phyloP scores from a whole-genome alignment of 2,797 vertebrate genomes.

The Semaprochilodus insignis region DNA sequence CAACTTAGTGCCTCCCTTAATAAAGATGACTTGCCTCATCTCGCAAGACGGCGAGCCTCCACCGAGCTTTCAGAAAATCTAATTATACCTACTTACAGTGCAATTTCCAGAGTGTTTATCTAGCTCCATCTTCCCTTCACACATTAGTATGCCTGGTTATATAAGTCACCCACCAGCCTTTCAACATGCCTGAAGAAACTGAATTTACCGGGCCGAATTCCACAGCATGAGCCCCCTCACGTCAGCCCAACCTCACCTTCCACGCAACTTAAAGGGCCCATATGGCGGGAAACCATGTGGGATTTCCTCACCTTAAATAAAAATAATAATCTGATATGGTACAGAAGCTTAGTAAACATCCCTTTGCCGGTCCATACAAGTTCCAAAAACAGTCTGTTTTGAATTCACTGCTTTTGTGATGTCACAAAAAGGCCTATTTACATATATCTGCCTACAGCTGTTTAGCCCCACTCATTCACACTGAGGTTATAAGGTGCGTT shows the following conservation, averaged over 20 bases:
- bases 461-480: neutral
- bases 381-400: neutral
- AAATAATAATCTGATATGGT: neutral
- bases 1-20: constrained; percentile 55
- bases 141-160: constrained; percentile 40
- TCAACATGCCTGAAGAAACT: constrained; percentile 26
- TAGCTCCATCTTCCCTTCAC: constrained; percentile 52
- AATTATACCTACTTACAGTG: constrained; percentile 60
- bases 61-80: constrained; percentile 54
- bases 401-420: neutral
- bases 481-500: neutral
- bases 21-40: constrained; percentile 61
- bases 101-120: constrained; percentile 62
- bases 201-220: constrained; percentile 22
- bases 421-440: neutral
- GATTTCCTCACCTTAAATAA: neutral
- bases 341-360: neutral
- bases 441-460: neutral
- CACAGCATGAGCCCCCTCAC: neutral
- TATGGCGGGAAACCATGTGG: neutral
- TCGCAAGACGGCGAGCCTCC: constrained; percentile 44
- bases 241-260: neutral
- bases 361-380: neutral
- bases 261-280: neutral
- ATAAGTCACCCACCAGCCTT: constrained; percentile 52